Evolutionary conservation across 2,797 vertebrate genomes (phyloP).

Genomic region (Manis crassicaudata): DNA sequence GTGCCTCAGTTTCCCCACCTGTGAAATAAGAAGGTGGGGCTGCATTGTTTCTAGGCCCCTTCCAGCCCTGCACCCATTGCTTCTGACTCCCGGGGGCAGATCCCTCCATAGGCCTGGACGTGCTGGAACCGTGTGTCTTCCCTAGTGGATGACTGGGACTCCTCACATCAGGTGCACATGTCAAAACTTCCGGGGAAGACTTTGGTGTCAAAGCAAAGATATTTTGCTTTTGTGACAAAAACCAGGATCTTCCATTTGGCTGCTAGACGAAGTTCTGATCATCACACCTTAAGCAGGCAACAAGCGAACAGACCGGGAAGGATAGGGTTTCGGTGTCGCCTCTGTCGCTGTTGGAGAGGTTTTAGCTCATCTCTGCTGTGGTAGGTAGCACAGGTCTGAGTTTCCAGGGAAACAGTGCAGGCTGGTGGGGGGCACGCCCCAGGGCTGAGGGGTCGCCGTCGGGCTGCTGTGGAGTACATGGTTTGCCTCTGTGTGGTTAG

Average conservation of each 20-base stretch:
- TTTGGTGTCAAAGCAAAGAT: neutral
- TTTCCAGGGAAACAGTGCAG: too few species aligned
- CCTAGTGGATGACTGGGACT: neutral
- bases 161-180: neutral
- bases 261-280: neutral
- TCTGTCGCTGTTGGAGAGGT: neutral
- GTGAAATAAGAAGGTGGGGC: neutral
- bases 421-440: too few species aligned
- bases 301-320: rapidly evolving
- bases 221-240: neutral
- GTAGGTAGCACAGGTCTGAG: neutral
- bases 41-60: neutral
- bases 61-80: neutral
- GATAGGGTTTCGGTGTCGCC: neutral
- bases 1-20: neutral
- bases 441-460: neutral
- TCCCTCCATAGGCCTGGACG: neutral
- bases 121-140: neutral
- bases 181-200: neutral
- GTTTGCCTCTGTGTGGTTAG: rapidly evolving
- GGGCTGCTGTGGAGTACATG: rapidly evolving
- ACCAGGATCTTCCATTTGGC: neutral
- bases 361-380: neutral
- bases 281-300: neutral
- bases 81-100: neutral